A percentile compares a stretch with the other conserved stretches of the same genome.
These are phyloP conservation scores for Drosophila hydei DNA, from an alignment of 1,140 invertebrate genomes.

Conservation along the genomic window DNA sequence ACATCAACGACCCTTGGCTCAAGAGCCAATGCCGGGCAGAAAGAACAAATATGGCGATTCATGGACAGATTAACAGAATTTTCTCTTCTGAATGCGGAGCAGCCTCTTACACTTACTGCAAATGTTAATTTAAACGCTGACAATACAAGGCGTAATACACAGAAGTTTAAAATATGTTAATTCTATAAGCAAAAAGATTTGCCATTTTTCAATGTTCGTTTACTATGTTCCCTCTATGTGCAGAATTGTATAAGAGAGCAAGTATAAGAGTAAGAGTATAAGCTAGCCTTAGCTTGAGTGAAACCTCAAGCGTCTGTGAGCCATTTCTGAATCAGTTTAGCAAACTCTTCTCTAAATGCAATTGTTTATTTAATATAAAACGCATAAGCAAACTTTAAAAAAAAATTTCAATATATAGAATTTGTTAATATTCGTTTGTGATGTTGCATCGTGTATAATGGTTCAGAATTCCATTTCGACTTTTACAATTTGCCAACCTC, in stretches of 20 bases:
- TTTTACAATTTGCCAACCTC: constrained; percentile 86
- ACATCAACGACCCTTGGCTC: constrained; percentile 2
- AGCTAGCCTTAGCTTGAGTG: too few relatives aligned
- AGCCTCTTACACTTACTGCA: constrained; percentile 8
- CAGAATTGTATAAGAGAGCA: too few relatives aligned
- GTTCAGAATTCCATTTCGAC: too few relatives aligned
- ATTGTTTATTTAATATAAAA: not conserved
- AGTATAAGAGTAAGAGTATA: too few relatives aligned
- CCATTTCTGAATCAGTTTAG: too few relatives aligned
- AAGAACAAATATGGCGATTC: constrained; percentile 82
- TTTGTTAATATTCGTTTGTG: constrained; percentile 41
- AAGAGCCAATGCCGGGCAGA: constrained; percentile 14
- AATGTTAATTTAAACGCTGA: constrained; percentile 51
- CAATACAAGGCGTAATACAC: constrained; percentile 38
- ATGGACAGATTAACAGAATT: constrained; percentile 61
- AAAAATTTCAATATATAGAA: constrained; percentile 6
- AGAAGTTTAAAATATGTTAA: constrained; percentile 18
- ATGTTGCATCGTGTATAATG: constrained; percentile 51
- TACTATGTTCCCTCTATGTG: too few relatives aligned
- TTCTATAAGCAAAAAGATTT: not conserved
- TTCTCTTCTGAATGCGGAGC: too few relatives aligned
- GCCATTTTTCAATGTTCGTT: not conserved
- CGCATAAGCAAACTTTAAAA: not conserved
- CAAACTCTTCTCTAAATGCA: not conserved
- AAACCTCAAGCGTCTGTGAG: too few relatives aligned